Conservation (phyloP, 2,888 invertebrate species). For the Linnaemya vulpina region DNA sequence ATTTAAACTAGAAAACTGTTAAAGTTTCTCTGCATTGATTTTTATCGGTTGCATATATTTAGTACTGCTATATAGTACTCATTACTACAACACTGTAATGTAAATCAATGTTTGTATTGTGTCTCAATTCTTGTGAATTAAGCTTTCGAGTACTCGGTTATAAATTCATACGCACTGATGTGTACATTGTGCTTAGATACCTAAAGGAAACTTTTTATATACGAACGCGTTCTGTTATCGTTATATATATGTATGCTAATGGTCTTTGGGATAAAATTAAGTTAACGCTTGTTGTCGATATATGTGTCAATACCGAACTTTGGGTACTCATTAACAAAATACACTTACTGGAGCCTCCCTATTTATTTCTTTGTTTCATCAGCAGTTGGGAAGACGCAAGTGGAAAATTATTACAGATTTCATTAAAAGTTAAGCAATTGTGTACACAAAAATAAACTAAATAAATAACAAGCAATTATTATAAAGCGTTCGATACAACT, state of each 20-base stretch:
- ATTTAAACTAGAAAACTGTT: neutral
- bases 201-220: no score
- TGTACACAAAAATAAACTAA: conserved; percentile 14
- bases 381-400: conserved; percentile 51
- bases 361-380: conserved; percentile 65
- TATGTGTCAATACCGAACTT: neutral
- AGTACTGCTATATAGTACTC: neutral
- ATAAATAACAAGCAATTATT: neutral
- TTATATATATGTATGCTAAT: no score
- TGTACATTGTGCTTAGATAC: no score
- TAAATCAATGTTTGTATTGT: neutral
- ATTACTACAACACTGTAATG: conserved; percentile 24
- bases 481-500: neutral
- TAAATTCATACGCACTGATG: neutral
- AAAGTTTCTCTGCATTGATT: neutral
- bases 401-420: conserved; percentile 56
- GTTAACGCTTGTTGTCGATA: neutral
- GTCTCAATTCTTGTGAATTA: conserved; percentile 2
- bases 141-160: neutral
- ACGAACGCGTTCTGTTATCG: no score
- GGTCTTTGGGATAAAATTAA: no score
- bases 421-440: conserved; percentile 21
- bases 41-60: neutral
- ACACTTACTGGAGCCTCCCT: neutral
- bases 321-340: neutral